These are phyloP conservation scores for Drosophila paulistorum DNA, from an alignment of 1,140 invertebrate genomes.

Conservation along the genomic window DNA sequence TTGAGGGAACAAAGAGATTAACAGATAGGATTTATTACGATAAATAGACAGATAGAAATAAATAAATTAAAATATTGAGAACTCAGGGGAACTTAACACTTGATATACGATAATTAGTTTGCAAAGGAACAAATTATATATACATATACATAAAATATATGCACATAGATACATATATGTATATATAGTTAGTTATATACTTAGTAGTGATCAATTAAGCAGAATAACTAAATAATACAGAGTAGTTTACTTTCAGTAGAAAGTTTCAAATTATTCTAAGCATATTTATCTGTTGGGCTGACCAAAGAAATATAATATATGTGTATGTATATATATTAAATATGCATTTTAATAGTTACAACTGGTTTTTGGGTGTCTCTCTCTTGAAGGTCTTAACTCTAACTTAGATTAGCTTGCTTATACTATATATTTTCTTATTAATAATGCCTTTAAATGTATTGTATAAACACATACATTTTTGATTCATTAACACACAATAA, in stretches of 20 bases:
- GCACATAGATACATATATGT: conserved; percentile 20
- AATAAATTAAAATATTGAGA: conserved; percentile 58
- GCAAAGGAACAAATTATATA: conserved; percentile 75
- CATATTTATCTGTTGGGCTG: conserved; percentile 3
- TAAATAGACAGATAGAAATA: conserved; percentile 41
- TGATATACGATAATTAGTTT: conserved; percentile 59
- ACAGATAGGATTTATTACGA: neutral
- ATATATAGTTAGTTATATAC: conserved; percentile 25
- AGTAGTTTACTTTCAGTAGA: conserved; percentile 14
- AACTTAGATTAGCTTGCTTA: neutral
- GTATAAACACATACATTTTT: conserved; percentile 15
- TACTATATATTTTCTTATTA: neutral
- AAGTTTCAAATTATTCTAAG: conserved; percentile 6
- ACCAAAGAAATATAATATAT: neutral
- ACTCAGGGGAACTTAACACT: conserved; percentile 53
- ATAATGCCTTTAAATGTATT: conserved; percentile 17
- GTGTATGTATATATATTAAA: neutral
- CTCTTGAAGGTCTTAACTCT: conserved; percentile 5
- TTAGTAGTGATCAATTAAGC: conserved; percentile 39
- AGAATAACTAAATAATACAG: conserved; percentile 47
- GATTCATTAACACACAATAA: conserved; percentile 25
- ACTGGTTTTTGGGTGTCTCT: conserved; percentile 13
- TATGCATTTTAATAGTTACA: conserved; percentile 2
- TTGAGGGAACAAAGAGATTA: conserved; percentile 15
- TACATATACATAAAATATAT: conserved; percentile 42